Evolutionary conservation across 2,797 vertebrate species (phyloP).

Genomic region (Micromesistius poutassou): DNA sequence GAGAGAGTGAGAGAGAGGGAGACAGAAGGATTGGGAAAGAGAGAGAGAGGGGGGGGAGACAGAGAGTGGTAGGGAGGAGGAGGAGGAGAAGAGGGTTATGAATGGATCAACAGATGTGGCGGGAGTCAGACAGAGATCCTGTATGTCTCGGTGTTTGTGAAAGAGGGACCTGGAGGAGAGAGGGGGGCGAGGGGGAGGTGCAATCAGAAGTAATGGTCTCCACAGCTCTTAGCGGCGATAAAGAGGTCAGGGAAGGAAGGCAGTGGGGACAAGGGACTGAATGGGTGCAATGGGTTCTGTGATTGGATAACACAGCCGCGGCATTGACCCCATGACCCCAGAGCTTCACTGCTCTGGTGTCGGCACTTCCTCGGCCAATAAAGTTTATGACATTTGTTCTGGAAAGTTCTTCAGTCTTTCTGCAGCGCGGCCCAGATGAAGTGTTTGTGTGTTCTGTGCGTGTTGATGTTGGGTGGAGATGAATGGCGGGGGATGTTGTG

Average conservation of each 20-base stretch:
- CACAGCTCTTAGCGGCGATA: constrained; percentile 52
- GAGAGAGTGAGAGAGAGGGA: constrained; percentile 4
- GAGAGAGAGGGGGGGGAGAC: constrained; percentile 14
- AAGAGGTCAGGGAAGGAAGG: constrained; percentile 42
- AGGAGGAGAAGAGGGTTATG: constrained; percentile 12
- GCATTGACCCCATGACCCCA: neutral
- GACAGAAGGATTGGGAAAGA: constrained; percentile 10
- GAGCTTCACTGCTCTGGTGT: neutral
- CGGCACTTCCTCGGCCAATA: neutral
- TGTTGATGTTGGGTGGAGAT: neutral
- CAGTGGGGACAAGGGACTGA: constrained; percentile 37
- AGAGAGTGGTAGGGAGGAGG: constrained; percentile 10
- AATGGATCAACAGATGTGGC: constrained; percentile 1
- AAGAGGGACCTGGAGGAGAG: constrained; percentile 12
- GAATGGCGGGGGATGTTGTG: neutral
- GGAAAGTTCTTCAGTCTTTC: neutral
- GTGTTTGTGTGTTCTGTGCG: neutral
- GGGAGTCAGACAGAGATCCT: constrained; percentile 10
- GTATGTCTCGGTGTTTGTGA: neutral
- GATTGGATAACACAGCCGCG: constrained; percentile 43
- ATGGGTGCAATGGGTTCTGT: constrained; percentile 63
- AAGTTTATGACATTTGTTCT: neutral
- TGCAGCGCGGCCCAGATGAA: neutral
- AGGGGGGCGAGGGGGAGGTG: constrained; percentile 16
- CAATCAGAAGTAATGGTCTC: constrained; percentile 49